Percentiles rank a stretch among this genome's conserved stretches.
Evolutionary conservation across 2,888 invertebrate genomes (phyloP).

Genomic region (Aphidius colemani): DNA sequence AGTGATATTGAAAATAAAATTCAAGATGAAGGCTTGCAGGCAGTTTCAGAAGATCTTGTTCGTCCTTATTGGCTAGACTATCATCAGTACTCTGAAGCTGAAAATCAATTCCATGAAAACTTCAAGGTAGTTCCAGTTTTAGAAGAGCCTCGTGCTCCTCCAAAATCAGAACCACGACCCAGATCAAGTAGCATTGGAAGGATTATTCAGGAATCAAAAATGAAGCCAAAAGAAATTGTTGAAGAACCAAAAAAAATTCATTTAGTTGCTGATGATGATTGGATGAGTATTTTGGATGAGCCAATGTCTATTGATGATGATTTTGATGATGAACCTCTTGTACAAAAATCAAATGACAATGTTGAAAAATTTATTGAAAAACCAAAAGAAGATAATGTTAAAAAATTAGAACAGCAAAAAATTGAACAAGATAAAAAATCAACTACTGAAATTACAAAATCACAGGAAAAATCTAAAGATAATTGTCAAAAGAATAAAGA

Average conservation of each 20-base stretch:
- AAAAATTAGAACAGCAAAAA: background rate
- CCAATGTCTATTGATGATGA: conserved; percentile 46
- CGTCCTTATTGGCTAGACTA: conserved; percentile 50
- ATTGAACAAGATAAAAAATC: background rate
- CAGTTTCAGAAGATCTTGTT: conserved; percentile 38
- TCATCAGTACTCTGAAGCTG: conserved; percentile 46
- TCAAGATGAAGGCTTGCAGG: conserved; percentile 13
- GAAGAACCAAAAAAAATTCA: conserved; percentile 31
- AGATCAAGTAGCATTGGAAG: conserved; percentile 43
- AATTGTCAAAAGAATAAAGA: background rate
- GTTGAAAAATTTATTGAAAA: conserved; percentile 9
- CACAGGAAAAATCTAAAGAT: too few relatives aligned
- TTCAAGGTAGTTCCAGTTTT: conserved; percentile 45
- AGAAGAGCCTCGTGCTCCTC: conserved; percentile 39
- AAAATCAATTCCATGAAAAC: conserved; percentile 45
- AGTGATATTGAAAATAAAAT: background rate
- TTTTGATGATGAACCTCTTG: conserved; percentile 31
- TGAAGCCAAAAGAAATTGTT: conserved; percentile 36
- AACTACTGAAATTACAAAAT: too few relatives aligned
- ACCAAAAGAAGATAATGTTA: conserved; percentile 13
- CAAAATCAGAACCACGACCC: conserved; percentile 22
- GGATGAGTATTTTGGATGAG: conserved; percentile 49
- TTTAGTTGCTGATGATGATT: conserved; percentile 41
- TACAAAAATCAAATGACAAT: too few relatives aligned
- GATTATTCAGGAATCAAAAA: conserved; percentile 48